These are phyloP conservation scores for Hypomecis punctinalis DNA, from an alignment of 2,888 invertebrate genomes.

Conservation along the genomic window DNA sequence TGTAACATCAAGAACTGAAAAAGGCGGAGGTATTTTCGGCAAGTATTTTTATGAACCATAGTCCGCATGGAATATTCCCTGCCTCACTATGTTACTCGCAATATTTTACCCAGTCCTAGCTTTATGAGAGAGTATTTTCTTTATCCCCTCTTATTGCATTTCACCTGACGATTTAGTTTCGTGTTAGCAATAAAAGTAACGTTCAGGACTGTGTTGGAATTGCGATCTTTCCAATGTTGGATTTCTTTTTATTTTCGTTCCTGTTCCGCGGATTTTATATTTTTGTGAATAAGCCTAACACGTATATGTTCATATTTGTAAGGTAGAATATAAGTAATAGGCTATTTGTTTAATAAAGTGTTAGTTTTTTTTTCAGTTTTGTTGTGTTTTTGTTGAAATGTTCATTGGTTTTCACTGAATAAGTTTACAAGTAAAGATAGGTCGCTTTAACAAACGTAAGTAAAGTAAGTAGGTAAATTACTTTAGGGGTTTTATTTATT, in stretches of 20 bases:
- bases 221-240: slow-evolving; percentile 23
- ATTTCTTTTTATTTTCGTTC: slow-evolving; percentile 14
- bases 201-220: slow-evolving; percentile 24
- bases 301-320: background rate
- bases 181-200: slow-evolving; percentile 37
- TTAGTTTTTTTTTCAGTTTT: too few species aligned
- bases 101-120: slow-evolving; percentile 60
- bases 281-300: slow-evolving; percentile 1
- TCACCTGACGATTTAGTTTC: slow-evolving; percentile 43
- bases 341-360: too few species aligned
- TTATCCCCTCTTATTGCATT: slow-evolving; percentile 47
- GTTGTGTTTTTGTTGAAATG: too few species aligned
- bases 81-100: slow-evolving; percentile 48
- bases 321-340: too few species aligned
- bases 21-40: slow-evolving; percentile 34
- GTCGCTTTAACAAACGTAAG: too few species aligned
- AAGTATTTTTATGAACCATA: slow-evolving; percentile 44
- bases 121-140: slow-evolving; percentile 49
- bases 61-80: slow-evolving; percentile 35
- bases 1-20: slow-evolving; percentile 17
- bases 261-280: slow-evolving; percentile 10
- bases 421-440: too few species aligned
- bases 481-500: too few species aligned
- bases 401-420: too few species aligned
- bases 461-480: too few species aligned